These are phyloP conservation scores for Cerceris ruficornis DNA, from an alignment of 2,888 invertebrate genomes.

Conservation along the genomic window DNA sequence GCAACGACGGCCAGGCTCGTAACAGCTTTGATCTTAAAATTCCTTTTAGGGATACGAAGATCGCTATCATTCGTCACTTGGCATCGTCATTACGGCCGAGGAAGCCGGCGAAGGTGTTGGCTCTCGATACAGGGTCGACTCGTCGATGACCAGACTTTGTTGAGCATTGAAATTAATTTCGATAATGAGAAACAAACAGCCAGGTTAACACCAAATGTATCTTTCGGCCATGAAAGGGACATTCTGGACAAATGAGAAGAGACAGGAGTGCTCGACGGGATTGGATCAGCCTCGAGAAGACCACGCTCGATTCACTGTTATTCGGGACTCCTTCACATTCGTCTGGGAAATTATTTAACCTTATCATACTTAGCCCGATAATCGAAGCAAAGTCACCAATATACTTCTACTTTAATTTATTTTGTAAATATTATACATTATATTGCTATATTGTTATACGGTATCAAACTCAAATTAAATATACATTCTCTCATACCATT, in stretches of 20 bases:
- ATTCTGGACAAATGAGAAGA: slow-evolving; percentile 34
- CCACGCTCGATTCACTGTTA: slow-evolving; percentile 56
- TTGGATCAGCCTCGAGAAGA: slow-evolving; percentile 40
- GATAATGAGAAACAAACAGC: slow-evolving; percentile 5
- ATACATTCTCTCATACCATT: slow-evolving; percentile 76
- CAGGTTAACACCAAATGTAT: slow-evolving; percentile 40
- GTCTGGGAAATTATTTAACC: slow-evolving; percentile 44
- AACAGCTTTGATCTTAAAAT: slow-evolving; percentile 16
- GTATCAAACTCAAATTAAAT: slow-evolving; percentile 74
- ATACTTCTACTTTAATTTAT: slow-evolving; percentile 77
- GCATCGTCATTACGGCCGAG: slow-evolving; percentile 46
- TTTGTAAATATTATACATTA: slow-evolving; percentile 80
- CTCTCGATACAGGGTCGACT: slow-evolving; percentile 54
- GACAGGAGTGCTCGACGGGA: slow-evolving; percentile 21
- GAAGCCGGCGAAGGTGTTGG: slow-evolving; percentile 44
- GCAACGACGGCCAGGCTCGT: slow-evolving; percentile 32
- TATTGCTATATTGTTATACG: slow-evolving; percentile 76
- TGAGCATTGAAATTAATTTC: slow-evolving; percentile 17
- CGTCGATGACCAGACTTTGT: slow-evolving; percentile 35
- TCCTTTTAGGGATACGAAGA: slow-evolving; percentile 15
- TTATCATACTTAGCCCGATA: slow-evolving; percentile 63
- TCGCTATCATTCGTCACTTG: slow-evolving; percentile 41
- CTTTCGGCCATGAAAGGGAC: slow-evolving; percentile 58
- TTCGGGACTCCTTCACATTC: slow-evolving; percentile 46
- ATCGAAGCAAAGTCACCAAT: slow-evolving; percentile 66